These are phyloP conservation scores for Diuraphis noxia DNA, from an alignment of 1,140 invertebrate genomes.

Conservation along the genomic window DNA sequence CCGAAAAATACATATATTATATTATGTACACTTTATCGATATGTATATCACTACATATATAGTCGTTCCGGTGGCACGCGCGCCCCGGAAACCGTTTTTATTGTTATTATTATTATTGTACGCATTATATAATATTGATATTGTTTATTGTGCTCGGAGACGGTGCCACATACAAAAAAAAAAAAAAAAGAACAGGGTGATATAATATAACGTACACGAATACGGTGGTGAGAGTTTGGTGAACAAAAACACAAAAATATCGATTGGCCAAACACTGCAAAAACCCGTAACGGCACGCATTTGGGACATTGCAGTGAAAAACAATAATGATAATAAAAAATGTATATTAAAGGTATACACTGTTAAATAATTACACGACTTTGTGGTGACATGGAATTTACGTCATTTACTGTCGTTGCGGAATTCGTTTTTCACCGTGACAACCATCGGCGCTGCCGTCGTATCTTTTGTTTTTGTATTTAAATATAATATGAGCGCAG, in stretches of 20 bases:
- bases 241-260: slow-evolving; percentile 1
- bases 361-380: not conserved
- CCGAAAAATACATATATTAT: not conserved
- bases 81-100: not conserved
- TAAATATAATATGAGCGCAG: not conserved
- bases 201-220: not conserved
- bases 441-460: too few species aligned
- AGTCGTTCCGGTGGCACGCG: not conserved
- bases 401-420: not conserved
- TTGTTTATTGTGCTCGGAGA: not conserved
- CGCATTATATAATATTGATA: not conserved
- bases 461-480: not conserved
- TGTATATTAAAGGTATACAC: not conserved
- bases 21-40: not conserved
- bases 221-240: not conserved
- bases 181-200: not conserved
- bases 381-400: not conserved
- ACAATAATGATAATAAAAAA: not conserved
- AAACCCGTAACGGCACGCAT: not conserved
- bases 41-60: not conserved
- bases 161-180: not conserved
- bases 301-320: not conserved
- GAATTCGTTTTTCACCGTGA: not conserved
- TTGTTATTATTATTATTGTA: not conserved
- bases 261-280: not conserved